Base-by-base conservation (phyloP, 2,113 vertebrate species). In the Tachycineta bicolor region DNA sequence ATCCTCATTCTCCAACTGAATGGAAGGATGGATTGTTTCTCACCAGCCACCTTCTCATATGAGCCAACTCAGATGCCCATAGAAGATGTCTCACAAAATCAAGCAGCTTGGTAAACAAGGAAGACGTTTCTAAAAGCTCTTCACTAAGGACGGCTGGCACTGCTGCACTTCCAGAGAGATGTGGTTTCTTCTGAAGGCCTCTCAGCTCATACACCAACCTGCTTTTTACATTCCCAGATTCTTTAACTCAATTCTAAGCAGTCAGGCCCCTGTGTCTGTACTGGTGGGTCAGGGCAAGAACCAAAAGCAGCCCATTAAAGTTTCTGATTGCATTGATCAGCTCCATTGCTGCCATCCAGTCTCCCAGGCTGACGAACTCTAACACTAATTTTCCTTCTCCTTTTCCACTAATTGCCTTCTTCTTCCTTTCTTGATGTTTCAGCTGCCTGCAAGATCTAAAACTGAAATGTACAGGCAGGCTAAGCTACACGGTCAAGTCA, bases 1-100 rank as follows among this genome's bases (percentile, higher is more conserved):
- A 52, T 39, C 90, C 97, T 97, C 97, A 16, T 18, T 98, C 18
- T 98, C 90, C 95, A 96, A 98, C 87, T 91, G 96, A 98, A 98
- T 7, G 74, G 97, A 98, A 98, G 44, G 97, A 62, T 96, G 97
- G 96, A 97, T 6, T 11, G 96, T 93, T 83, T 89, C 39, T 68
- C 20, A 31, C 41, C 84, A 77, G 97, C 96, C 98, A 97, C 81
- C 78, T 96, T 98, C 97, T 98, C 97, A 96, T 96, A 97, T 46
- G 75, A 98, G 73, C 46, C 74, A 95, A 92, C 97, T 97, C 95
- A 64, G 97, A 93, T 96, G 75, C 60, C 95, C 97, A 97, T 78
- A 65, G 97, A 49, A 93, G 85, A 59, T 31, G 43, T 52, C 76
- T 65, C 47, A 49, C 33, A 74, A 74, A 76, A 65, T 6, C 21